Conservation (phyloP, 2,888 invertebrate species). For the Scrobipalpa atriplicella region DNA sequence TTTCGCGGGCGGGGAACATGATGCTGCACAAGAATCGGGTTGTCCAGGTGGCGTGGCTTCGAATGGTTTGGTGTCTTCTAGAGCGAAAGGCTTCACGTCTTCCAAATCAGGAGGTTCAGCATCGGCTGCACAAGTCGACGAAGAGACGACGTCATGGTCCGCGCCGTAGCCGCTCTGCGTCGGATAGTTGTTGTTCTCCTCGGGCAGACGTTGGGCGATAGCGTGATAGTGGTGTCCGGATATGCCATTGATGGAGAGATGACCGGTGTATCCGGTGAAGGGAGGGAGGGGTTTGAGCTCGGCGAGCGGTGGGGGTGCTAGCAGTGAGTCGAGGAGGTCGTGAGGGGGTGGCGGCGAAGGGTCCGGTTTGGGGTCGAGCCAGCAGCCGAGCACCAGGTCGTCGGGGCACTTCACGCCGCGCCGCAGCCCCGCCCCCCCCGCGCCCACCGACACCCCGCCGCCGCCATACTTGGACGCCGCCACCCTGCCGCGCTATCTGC, state of each 20-base stretch:
- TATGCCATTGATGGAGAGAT: slow-evolving; percentile 93
- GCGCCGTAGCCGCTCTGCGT: slow-evolving; percentile 83
- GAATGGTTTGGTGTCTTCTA: slow-evolving; percentile 78
- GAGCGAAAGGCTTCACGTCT: slow-evolving; percentile 84
- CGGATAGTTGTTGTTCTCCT: slow-evolving; percentile 88
- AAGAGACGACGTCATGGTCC: slow-evolving; percentile 89
- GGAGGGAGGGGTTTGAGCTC: slow-evolving; percentile 93
- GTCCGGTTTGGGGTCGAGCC: slow-evolving; percentile 83
- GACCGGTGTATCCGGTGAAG: slow-evolving; percentile 93
- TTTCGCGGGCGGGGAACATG: slow-evolving; percentile 78
- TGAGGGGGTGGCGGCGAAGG: slow-evolving; percentile 67
- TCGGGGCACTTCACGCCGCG: slow-evolving; percentile 87
- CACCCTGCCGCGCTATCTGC: slow-evolving; percentile 76
- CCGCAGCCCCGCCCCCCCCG: slow-evolving; percentile 68
- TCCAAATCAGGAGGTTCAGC: slow-evolving; percentile 83
- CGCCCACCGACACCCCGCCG: slow-evolving; percentile 73
- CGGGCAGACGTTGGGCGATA: slow-evolving; percentile 89
- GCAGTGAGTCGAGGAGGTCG: slow-evolving; percentile 88
- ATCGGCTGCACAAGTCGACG: slow-evolving; percentile 87
- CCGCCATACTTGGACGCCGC: slow-evolving; percentile 81
- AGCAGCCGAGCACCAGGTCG: slow-evolving; percentile 88
- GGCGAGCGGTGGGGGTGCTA: slow-evolving; percentile 86
- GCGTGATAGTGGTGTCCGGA: slow-evolving; percentile 94
- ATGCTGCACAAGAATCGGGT: slow-evolving; percentile 82
- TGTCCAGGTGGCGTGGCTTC: slow-evolving; percentile 83